Percentiles rank a stretch among this genome's conserved stretches.
Evolutionary conservation across 2,888 invertebrate genomes (phyloP).

Genomic region (Sipha maydis): DNA sequence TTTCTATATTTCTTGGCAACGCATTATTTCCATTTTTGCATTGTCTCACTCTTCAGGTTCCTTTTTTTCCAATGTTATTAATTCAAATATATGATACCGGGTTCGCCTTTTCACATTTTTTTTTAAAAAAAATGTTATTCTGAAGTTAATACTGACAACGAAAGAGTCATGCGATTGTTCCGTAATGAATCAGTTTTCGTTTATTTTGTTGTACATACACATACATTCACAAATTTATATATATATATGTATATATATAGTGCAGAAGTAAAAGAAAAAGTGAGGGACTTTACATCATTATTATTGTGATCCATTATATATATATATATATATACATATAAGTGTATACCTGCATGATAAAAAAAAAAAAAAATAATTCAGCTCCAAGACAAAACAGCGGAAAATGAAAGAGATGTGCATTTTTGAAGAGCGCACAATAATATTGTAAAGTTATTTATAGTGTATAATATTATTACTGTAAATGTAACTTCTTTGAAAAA

Average conservation of each 20-base stretch:
- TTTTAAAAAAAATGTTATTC: neutral
- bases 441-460: neutral
- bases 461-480: neutral
- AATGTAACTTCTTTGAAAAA: neutral
- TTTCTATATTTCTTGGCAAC: neutral
- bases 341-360: neutral
- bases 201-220: neutral
- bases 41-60: constrained; percentile 6
- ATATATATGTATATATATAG: neutral
- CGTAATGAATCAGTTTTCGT: neutral
- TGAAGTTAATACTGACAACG: neutral
- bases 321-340: neutral
- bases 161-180: neutral
- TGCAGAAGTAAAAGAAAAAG: neutral
- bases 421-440: neutral
- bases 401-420: constrained; percentile 1
- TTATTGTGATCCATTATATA: neutral
- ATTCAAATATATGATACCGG: constrained; percentile 24
- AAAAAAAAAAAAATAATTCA: neutral
- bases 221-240: neutral
- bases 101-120: neutral
- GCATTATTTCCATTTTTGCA: neutral
- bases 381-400: neutral
- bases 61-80: neutral
- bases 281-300: constrained; percentile 10